Evolutionary conservation across 2,797 vertebrate species (phyloP), one percentile per base, ranked within the genome.

Genomic region (Argyrosomus regius): DNA sequence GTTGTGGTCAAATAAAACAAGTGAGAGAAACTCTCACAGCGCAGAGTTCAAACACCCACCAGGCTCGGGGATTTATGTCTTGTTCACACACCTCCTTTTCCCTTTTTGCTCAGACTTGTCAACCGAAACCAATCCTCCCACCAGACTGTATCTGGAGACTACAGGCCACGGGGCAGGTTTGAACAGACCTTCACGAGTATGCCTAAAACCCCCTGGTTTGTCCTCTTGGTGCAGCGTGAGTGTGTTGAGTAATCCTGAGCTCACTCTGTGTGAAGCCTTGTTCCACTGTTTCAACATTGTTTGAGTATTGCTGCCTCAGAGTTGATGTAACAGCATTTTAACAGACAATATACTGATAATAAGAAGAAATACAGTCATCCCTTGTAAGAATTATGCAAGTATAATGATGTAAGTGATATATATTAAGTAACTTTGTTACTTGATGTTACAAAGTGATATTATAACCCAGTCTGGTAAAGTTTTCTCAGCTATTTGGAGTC

Each of bases 61-160:
- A 48, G 28, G 53, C 49, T 69, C 20, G 1, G 20, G 58, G 28
- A 72, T 56, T 53, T 54, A 5, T 26, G 5, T 78, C 43, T 75
- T 64, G 59, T 87, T 87, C 75, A 77, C 82, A 87, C 78, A 12
- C 81, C 43, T 62, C 64, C 13, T 53, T 79, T 76, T 80, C 49
- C 39, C 64, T 86, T 45, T 91, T 84, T 39, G 91, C 90, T 91
- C 84, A 91, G 91, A 91, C 92, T 88, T 94, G 93, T 92, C 73
- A 87, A 77, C 79, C 90, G 91, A 93, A 94, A 93, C 91, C 77
- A 77, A 3, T 71, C 80, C 81, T 87, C 87, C 89, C 86, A 88
- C 54, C 41, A 73, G 73, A 83, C 72, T 73, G 79, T 76, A 52
- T 86, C 67, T 80, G 66, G 74, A 85, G 84, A 91, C 71, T 50